Evolutionary conservation across 2,113 vertebrate species (phyloP).

Genomic region (Vanacampus margaritifer): DNA sequence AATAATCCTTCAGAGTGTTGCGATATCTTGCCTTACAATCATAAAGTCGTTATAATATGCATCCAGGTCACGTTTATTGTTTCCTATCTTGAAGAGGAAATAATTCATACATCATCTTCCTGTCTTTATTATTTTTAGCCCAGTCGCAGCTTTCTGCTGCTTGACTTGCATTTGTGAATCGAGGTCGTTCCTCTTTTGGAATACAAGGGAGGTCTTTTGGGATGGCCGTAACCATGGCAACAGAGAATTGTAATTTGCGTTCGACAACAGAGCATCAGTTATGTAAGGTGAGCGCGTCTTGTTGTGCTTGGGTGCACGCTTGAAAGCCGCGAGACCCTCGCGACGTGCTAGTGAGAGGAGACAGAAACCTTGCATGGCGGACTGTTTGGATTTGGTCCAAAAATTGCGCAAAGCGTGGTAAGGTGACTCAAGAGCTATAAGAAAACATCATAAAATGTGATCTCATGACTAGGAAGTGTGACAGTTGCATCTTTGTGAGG

Average conservation of each 20-base stretch:
- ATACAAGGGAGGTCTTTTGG: conserved; percentile 43
- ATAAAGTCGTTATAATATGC: not conserved
- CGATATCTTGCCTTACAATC: not conserved
- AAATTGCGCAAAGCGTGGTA: too few relatives aligned
- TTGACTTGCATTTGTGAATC: conserved; percentile 43
- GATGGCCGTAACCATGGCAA: conserved; percentile 64
- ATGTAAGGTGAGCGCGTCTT: conserved; percentile 48
- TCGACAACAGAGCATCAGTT: conserved; percentile 44
- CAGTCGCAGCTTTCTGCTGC: conserved; percentile 14
- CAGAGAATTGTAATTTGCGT: conserved; percentile 61
- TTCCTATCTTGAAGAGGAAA: not conserved
- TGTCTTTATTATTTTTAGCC: conserved; percentile 3
- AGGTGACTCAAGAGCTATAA: too few relatives aligned
- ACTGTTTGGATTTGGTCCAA: not conserved
- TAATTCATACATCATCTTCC: not conserved
- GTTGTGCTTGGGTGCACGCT: conserved; percentile 42
- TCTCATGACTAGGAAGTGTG: not conserved
- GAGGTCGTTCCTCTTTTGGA: conserved; percentile 47
- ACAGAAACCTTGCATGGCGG: not conserved
- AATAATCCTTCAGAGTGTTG: not conserved
- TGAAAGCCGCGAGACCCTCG: conserved; percentile 5
- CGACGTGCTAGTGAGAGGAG: not conserved
- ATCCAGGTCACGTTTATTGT: not conserved
- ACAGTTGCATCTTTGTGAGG: not conserved
- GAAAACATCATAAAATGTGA: not conserved